Conservation (phyloP, 2,113 vertebrate genomes). For the Puma concolor region DNA sequence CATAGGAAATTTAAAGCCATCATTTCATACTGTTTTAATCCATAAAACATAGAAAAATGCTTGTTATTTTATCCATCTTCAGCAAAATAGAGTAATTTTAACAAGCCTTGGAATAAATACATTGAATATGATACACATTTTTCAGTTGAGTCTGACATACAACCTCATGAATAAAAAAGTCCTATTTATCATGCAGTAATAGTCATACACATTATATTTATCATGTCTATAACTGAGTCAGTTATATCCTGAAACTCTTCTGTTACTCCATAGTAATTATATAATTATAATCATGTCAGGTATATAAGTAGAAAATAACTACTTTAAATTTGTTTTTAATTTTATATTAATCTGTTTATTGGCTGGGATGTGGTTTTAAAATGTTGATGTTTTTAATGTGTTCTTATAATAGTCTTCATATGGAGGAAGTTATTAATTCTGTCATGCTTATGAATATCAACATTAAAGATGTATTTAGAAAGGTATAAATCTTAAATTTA, state of each 20-base stretch:
- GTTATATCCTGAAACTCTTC: conserved; percentile 74
- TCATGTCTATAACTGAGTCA: conserved; percentile 73
- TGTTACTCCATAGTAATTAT: conserved; percentile 67
- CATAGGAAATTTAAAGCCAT: conserved; percentile 78
- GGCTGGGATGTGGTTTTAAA: not conserved
- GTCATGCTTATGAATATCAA: not conserved
- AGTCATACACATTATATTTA: conserved; percentile 78
- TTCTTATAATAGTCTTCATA: not conserved
- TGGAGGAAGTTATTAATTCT: conserved; percentile 7
- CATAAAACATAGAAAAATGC: conserved; percentile 78
- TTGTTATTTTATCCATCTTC: conserved; percentile 81
- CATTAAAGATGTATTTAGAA: conserved; percentile 27
- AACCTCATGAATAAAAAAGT: conserved; percentile 85
- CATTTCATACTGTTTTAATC: conserved; percentile 82
- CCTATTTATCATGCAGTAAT: conserved; percentile 82
- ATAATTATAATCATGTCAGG: conserved; percentile 39
- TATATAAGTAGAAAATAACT: not conserved
- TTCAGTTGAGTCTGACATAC: conserved; percentile 82
- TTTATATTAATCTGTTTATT: conserved; percentile 24
- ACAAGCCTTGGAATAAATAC: conserved; percentile 83
- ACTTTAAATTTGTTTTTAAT: conserved; percentile 42
- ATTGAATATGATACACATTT: conserved; percentile 83
- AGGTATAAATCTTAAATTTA: not conserved
- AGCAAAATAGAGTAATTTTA: conserved; percentile 79
- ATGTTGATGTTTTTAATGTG: not conserved